Evolutionary conservation across 2,888 invertebrate species (phyloP), one percentile per base, ranked within the genome.

Genomic region (Nomada flava): DNA sequence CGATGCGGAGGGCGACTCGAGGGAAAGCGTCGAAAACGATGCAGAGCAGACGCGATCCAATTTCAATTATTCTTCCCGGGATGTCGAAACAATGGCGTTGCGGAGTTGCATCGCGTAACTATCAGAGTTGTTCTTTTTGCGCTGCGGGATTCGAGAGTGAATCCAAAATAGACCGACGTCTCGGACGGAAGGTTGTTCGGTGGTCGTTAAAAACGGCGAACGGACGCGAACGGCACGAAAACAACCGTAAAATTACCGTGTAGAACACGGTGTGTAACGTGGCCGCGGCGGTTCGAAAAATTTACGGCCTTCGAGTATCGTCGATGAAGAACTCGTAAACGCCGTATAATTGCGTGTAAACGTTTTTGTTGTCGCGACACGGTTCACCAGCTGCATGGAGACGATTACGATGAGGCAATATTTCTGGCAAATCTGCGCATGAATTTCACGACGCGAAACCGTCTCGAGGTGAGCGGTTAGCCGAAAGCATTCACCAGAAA

Each of bases 261-360:
- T 90, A 90, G 91, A 89, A 88, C 89, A 88, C 86, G 86, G 85
- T 87, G 85, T 86, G 87, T 84, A 89, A 85, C 87, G 86, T 79
- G 87, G 84, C 36, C 85, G 84, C 86, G 85, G 83, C 81, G 84
- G 87, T 88, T 86, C 77, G 85, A 84, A 84, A 90, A 87, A 92
- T 92, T 92, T 92, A 92, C 90, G 90, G 89, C 89, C 86, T 71
- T 83, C 80, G 86, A 83, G 90, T 90, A 90, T 89, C 89, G 88
- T 83, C 90, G 90, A 92, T 91, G 91, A 91, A 91, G 90, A 90
- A 91, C 90, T 90, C 91, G 88, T 91, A 89, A 90, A 91, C 83
- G 83, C 80, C 76, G 29, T 65, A 76, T 85, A 85, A 85, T 85
- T 84, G 78, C 81, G 82, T 79, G 84, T 79, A 84, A 84, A 84